Evolutionary conservation across 2,113 vertebrate genomes (phyloP), one percentile per base, ranked within the genome.

Genomic region (Stegostoma tigrinum): DNA sequence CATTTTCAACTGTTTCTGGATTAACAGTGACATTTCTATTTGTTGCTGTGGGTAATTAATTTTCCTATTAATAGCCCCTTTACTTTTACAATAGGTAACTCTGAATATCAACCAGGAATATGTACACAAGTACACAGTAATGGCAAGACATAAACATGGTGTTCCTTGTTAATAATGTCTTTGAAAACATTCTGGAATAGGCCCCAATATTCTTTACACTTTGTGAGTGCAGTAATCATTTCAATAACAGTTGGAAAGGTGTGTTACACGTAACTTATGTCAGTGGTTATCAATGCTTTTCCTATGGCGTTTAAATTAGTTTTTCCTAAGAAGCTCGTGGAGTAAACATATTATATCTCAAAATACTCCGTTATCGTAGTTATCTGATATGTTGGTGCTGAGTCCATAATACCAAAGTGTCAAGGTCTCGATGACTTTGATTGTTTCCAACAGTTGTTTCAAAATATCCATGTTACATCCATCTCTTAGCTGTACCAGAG

Each of bases 371-470:
- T 64, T 61, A 61, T n/a, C 87, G 14, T 38, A 64, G 87, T 91
- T 64, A 94, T 94, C 91, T 94, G 91, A 94, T 94, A 94, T 24
- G 27, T 94, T 70, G 91, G 91, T 67, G 91, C 91, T 61, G 55
- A 64, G 93, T 61, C 45, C 93, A 70, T 94, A 94, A 94, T 45
- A 70, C 93, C 38, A 64, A 91, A 45, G 66, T 45, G 34, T 42
- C 64, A 94, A 70, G 93, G 19, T 68, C 91, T 45, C 45, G 93
- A 70, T 94, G 91, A 94, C 91, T 94, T 64, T 91, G 87, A 91
- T 91, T 91, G 87, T 91, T 91, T 91, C 55, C 66, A 94, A 94
- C 93, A 94, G 93, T 70, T 94, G 93, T 94, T 94, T 45, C 93
- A n/a, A 55, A 64, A 91, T 61, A 17, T 64, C 42, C 21, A 86